Evolutionary conservation across 2,797 vertebrate genomes (phyloP).

Genomic region (Threskiornis aethiopicus): DNA sequence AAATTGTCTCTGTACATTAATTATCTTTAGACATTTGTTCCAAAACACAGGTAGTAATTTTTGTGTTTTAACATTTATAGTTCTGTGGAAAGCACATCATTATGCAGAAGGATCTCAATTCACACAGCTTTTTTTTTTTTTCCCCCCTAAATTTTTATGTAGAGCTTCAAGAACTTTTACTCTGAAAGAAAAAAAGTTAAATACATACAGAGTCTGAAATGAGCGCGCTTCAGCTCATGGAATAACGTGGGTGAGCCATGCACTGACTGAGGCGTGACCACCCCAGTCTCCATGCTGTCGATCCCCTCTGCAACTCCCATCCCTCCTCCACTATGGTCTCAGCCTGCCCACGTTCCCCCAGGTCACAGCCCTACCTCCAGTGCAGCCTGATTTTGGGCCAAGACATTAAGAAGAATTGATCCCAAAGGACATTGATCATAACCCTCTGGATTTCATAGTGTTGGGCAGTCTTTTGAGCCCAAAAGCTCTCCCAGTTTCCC

Average conservation of each 20-base stretch:
- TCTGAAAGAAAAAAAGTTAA: background rate
- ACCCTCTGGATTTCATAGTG: background rate
- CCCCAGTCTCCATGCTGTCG: fast-evolving
- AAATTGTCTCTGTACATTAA: background rate
- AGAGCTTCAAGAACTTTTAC: background rate
- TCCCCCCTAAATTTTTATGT: background rate
- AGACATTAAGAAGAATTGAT: background rate
- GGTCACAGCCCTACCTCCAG: no score
- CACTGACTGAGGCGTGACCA: fast-evolving
- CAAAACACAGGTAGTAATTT: background rate
- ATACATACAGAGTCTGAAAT: background rate
- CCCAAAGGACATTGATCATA: background rate
- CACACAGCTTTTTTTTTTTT: background rate
- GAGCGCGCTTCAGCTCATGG: background rate
- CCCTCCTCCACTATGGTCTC: background rate
- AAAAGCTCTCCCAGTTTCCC: background rate
- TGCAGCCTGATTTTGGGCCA: background rate
- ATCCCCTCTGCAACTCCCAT: background rate
- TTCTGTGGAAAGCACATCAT: background rate
- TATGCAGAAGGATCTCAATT: background rate
- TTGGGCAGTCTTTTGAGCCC: background rate
- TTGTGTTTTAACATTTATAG: background rate
- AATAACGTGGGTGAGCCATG: fast-evolving
- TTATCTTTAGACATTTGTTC: background rate
- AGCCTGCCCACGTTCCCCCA: background rate